Conservation (phyloP, 2,797 vertebrate species). For the Xiphophorus birchmanni region DNA sequence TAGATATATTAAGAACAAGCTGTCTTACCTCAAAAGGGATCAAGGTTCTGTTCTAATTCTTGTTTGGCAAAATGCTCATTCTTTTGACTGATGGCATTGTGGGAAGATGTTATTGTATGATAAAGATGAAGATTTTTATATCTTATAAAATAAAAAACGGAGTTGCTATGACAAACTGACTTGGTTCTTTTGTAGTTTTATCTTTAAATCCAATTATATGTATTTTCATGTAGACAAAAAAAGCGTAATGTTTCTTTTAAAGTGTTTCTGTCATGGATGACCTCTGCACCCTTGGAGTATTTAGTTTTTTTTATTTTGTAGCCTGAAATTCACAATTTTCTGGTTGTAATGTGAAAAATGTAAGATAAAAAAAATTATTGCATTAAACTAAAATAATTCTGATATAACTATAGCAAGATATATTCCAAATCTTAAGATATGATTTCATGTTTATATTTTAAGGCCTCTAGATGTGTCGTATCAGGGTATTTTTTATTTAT, state of each 20-base stretch:
- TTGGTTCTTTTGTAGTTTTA: background rate
- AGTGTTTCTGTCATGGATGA: background rate
- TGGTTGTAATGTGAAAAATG: background rate
- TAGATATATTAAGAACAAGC: conserved; percentile 57
- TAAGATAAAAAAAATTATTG: too few relatives aligned
- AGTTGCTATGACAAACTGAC: conserved; percentile 66
- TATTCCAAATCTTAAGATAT: too few relatives aligned
- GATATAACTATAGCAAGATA: too few relatives aligned
- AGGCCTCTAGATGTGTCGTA: too few relatives aligned
- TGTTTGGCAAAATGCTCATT: conserved; percentile 64
- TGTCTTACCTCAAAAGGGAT: conserved; percentile 75
- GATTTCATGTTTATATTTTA: too few relatives aligned
- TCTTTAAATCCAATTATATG: background rate
- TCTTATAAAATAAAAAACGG: conserved; percentile 76
- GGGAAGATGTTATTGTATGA: conserved; percentile 75
- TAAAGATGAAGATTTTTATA: conserved; percentile 81
- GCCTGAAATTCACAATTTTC: background rate
- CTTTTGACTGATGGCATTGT: conserved; percentile 62
- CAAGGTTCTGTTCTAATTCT: conserved; percentile 64
- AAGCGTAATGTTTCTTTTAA: background rate
- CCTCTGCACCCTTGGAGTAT: background rate
- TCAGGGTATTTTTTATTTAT: too few relatives aligned
- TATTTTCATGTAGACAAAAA: background rate
- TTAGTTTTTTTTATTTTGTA: background rate
- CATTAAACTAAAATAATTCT: too few relatives aligned